These are phyloP conservation scores for Heterotis niloticus DNA, from an alignment of 2,113 vertebrate genomes.

Conservation along the genomic window DNA sequence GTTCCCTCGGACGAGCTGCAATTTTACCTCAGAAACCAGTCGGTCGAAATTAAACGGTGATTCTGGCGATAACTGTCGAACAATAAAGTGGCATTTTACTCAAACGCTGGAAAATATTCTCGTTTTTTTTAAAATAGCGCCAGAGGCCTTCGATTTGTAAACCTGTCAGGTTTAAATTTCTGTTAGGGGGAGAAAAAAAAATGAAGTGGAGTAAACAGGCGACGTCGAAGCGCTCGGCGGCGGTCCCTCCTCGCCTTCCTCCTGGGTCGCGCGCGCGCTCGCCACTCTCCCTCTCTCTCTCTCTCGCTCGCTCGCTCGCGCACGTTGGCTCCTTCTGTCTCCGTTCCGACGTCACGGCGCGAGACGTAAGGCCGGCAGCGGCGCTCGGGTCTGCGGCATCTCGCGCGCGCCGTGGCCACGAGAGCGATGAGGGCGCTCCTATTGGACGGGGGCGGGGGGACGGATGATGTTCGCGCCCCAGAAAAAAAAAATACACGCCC, in stretches of 20 bases:
- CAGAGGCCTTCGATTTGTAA: neutral
- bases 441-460: conserved; percentile 45
- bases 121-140: neutral
- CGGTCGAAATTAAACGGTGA: conserved; percentile 29
- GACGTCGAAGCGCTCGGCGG: conserved; percentile 30
- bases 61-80: conserved; percentile 32
- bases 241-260: conserved; percentile 23
- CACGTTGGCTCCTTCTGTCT: conserved; percentile 35
- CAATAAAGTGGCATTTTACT: conserved; percentile 34
- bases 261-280: neutral
- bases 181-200: conserved; percentile 26
- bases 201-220: conserved; percentile 28
- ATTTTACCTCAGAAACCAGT: conserved; percentile 39
- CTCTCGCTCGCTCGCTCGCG: no score
- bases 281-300: no score
- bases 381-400: conserved; percentile 31
- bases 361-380: conserved; percentile 34
- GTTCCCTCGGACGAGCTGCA: conserved; percentile 31
- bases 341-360: conserved; percentile 50
- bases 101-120: conserved; percentile 1
- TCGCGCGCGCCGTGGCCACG: conserved; percentile 23
- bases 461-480: conserved; percentile 39
- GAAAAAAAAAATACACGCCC: conserved; percentile 47
- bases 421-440: conserved; percentile 38
- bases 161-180: conserved; percentile 23